Base-by-base conservation (phyloP, 2,113 vertebrate genomes). In the Callorhinus ursinus region DNA sequence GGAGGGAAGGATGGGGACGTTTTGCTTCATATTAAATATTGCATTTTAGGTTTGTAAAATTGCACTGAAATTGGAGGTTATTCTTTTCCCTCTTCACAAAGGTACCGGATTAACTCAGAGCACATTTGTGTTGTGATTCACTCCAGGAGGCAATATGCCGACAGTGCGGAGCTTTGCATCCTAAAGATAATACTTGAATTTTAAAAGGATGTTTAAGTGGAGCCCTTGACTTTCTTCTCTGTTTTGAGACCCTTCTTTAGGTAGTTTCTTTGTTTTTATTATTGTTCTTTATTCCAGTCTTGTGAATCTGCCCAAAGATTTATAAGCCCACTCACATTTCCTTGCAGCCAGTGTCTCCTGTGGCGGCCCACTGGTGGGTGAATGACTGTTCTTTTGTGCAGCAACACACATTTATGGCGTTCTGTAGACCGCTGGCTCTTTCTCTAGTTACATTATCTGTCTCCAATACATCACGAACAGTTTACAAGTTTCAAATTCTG, bases 131-230 rank as follows among this genome's bases (percentile, higher is more conserved):
- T 51, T 33, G 16, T 63, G 42, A 88, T 69, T 81, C 69, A 28
- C 33, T 59, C 31, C 39, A 22, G 83, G 88, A 77, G 82, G 36
- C 74, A 39, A n/a, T 51, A n/a, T 59, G 63, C 74, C 83, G 51
- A 51, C 14, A 0, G 2, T 28, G 19, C 21, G 5, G 67, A 74
- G 49, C 53, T 67, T 67, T 67, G 63, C 63, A 67, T 67, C 53
- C 61, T 88, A 53, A 94, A 69, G 67, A 79, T 94, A 92, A 49
- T 49, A 51, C 31, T 93, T 96, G 69, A 59, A 57, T 86, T 95
- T 91, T 93, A 81, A 85, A 93, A 84, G n/a, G 71, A 57, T 65
- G 63, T 92, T 63, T 77, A 76, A 87, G 33, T 59, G 46, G 59
- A 77, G 22, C 67, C 11, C 22, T 94, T 76, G 39, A 65, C 74